Conservation (phyloP, 2,888 invertebrate genomes). For the Diadromus collaris region DNA sequence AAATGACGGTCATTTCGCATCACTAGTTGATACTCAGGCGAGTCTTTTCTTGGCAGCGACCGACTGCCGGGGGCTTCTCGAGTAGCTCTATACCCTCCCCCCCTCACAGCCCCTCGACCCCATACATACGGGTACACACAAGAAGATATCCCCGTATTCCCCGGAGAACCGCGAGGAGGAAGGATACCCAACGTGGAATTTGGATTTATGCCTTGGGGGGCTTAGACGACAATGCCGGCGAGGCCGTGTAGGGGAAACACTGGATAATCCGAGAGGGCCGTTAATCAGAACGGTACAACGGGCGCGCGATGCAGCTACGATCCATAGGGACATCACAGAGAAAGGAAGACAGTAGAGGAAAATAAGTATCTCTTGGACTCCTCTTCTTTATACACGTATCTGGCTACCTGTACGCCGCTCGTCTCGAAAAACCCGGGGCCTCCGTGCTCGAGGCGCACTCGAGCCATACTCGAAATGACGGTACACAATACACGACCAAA, state of each 20-base stretch:
- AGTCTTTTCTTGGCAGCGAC: slow-evolving; percentile 17
- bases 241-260: slow-evolving; percentile 57
- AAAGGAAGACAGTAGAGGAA: slow-evolving; percentile 43
- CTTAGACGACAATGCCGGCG: slow-evolving; percentile 66
- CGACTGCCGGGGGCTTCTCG: slow-evolving; percentile 29
- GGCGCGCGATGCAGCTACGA: slow-evolving; percentile 46
- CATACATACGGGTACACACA: slow-evolving; percentile 19
- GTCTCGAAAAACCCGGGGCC: not conserved
- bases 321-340: slow-evolving; percentile 45
- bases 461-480: not conserved
- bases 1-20: no score
- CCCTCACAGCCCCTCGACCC: no score
- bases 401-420: not conserved
- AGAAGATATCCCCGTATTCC: slow-evolving; percentile 39
- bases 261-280: slow-evolving; percentile 68
- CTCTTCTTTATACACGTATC: not conserved
- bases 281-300: slow-evolving; percentile 72
- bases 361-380: slow-evolving; percentile 22
- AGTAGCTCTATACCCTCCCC: slow-evolving; percentile 37
- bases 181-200: slow-evolving; percentile 62
- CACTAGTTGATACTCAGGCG: slow-evolving; percentile 22
- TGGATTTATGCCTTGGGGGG: slow-evolving; percentile 67
- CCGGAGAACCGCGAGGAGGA: slow-evolving; percentile 43
- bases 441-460: not conserved
- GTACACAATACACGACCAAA: not conserved